A percentile compares a stretch with the other conserved stretches of the same genome.
Evolutionary conservation across 2,113 vertebrate species (phyloP).

Genomic region (Trochalopteron elliotii): DNA sequence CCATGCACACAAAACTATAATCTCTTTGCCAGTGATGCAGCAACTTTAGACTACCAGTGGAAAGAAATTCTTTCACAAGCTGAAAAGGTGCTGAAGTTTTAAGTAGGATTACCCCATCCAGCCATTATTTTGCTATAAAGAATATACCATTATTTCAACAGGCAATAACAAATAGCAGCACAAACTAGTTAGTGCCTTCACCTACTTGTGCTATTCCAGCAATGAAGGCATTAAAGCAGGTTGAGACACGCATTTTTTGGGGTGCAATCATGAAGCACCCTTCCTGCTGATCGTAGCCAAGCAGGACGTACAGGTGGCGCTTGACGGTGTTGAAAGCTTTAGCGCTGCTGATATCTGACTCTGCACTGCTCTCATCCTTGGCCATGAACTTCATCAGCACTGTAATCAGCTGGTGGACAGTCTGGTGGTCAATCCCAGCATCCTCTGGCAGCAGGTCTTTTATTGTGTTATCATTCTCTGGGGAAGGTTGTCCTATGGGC

Average conservation of each 20-base stretch:
- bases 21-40: not conserved
- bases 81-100: not conserved
- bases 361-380: slow-evolving; percentile 93
- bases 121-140: not conserved
- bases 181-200: not conserved
- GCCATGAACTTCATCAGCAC: slow-evolving; percentile 99
- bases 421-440: slow-evolving; percentile 96
- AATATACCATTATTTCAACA: not conserved
- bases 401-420: slow-evolving; percentile 95
- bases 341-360: slow-evolving; percentile 92
- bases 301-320: slow-evolving; percentile 91
- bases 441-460: slow-evolving; percentile 94
- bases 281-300: slow-evolving; percentile 96
- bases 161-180: not conserved
- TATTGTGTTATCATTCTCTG: slow-evolving; percentile 89
- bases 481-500: slow-evolving; percentile 81
- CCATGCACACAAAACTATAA: rapidly evolving
- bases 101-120: not conserved
- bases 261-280: slow-evolving; percentile 99
- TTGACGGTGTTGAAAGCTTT: slow-evolving; percentile 99
- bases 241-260: slow-evolving; percentile 96
- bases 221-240: slow-evolving; percentile 98
- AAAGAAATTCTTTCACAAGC: not conserved
- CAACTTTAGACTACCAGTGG: not conserved
- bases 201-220: slow-evolving; percentile 94